Conservation (phyloP, 2,888 invertebrate species). For the Cheilosia impressa region DNA sequence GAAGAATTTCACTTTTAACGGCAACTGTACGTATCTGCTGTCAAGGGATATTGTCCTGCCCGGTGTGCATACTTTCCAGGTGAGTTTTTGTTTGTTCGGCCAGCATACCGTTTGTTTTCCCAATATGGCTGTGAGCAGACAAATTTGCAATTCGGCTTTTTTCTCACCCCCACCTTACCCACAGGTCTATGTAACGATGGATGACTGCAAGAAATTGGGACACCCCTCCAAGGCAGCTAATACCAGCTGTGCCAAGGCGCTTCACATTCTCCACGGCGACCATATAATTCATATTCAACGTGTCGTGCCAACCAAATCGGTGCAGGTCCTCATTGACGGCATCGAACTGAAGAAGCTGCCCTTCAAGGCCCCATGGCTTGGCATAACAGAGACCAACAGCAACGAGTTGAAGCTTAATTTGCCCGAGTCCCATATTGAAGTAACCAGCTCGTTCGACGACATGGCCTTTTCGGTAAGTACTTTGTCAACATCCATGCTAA, state of each 20-base stretch:
- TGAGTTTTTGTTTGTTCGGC: constrained; percentile 70
- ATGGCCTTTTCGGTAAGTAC: constrained; percentile 84
- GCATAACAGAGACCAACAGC: constrained; percentile 85
- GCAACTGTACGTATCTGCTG: constrained; percentile 93
- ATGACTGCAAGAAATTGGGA: constrained; percentile 86
- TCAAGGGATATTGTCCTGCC: constrained; percentile 87
- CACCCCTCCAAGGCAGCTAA: constrained; percentile 76
- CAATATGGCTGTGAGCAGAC: not conserved
- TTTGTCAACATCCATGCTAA: no score
- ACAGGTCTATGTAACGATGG: constrained; percentile 89
- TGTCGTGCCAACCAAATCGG: constrained; percentile 80
- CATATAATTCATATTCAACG: constrained; percentile 86
- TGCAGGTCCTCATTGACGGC: constrained; percentile 81
- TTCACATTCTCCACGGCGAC: constrained; percentile 88
- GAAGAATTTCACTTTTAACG: constrained; percentile 90
- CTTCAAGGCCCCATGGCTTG: constrained; percentile 86
- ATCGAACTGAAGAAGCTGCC: constrained; percentile 83
- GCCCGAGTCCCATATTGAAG: constrained; percentile 88
- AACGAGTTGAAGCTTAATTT: constrained; percentile 87
- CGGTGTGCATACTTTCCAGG: constrained; percentile 83
- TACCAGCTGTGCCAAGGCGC: constrained; percentile 87
- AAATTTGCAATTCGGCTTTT: not conserved
- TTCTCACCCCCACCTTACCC: not conserved
- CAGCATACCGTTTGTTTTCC: not conserved
- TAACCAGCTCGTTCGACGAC: constrained; percentile 84